These are phyloP conservation scores for Epistrophella euchroma DNA, from an alignment of 2,888 invertebrate genomes.

Conservation along the genomic window DNA sequence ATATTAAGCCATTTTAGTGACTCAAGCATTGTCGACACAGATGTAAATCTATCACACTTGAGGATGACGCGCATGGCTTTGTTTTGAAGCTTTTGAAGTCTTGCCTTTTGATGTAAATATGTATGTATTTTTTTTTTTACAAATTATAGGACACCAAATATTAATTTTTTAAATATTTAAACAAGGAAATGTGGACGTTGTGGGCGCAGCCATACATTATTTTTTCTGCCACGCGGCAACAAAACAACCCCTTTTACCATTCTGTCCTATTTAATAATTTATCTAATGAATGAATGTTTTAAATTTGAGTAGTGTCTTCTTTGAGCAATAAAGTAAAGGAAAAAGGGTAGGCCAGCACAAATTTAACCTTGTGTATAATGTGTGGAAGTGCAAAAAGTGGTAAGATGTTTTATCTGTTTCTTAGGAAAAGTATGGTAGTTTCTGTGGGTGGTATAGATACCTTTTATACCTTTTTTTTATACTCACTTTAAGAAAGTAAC, in stretches of 20 bases:
- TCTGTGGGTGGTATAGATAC: too few relatives aligned
- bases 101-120: too few relatives aligned
- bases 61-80: too few relatives aligned
- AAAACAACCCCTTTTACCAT: conserved; percentile 1
- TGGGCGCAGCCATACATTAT: not conserved
- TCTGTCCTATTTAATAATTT: not conserved
- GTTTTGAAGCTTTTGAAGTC: too few relatives aligned
- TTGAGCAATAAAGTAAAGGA: not conserved
- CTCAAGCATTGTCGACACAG: too few relatives aligned
- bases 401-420: not conserved
- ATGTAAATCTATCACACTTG: too few relatives aligned
- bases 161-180: not conserved
- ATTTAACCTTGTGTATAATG: not conserved
- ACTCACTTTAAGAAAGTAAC: too few relatives aligned
- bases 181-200: not conserved
- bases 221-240: not conserved
- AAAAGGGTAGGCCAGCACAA: not conserved
- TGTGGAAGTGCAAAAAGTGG: not conserved
- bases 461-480: too few relatives aligned
- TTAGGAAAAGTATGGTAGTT: not conserved
- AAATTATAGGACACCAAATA: not conserved
- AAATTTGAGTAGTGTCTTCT: too few relatives aligned
- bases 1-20: too few relatives aligned
- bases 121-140: not conserved
- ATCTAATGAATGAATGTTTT: not conserved